Evolutionary conservation across 2,113 vertebrate species (phyloP).

Genomic region (Jaculus jaculus): DNA sequence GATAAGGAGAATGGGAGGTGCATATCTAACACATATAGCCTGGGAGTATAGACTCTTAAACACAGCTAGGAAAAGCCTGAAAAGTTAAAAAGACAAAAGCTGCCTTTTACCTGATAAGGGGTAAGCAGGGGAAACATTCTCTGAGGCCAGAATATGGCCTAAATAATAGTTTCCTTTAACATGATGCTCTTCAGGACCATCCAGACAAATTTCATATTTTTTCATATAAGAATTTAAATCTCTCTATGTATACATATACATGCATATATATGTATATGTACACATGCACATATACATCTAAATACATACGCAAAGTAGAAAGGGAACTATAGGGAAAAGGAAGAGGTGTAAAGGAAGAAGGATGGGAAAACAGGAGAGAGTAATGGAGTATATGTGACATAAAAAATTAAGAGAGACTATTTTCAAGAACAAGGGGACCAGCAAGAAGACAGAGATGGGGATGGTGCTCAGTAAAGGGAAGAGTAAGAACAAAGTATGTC

Average conservation of each 20-base stretch:
- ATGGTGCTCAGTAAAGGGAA: too few species aligned
- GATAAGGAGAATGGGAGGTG: background rate
- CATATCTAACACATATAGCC: slow-evolving; percentile 48
- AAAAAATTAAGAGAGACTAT: background rate
- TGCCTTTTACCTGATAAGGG: background rate
- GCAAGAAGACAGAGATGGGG: background rate
- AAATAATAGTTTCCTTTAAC: background rate
- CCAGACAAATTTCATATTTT: background rate
- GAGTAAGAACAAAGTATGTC: background rate
- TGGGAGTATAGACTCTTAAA: background rate
- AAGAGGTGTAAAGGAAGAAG: background rate
- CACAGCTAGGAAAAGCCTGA: background rate
- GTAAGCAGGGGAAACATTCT: background rate
- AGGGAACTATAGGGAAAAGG: background rate
- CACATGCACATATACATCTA: background rate
- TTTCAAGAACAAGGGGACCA: too few species aligned
- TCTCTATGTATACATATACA: background rate
- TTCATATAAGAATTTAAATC: background rate
- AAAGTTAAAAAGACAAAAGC: slow-evolving; percentile 45
- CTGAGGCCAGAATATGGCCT: background rate
- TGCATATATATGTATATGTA: background rate
- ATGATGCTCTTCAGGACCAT: background rate
- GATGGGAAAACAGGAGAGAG: background rate
- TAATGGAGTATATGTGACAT: background rate
- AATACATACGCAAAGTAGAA: background rate